Base-by-base conservation (phyloP, 1,140 invertebrate genomes). In the Drosophila prosaltans region DNA sequence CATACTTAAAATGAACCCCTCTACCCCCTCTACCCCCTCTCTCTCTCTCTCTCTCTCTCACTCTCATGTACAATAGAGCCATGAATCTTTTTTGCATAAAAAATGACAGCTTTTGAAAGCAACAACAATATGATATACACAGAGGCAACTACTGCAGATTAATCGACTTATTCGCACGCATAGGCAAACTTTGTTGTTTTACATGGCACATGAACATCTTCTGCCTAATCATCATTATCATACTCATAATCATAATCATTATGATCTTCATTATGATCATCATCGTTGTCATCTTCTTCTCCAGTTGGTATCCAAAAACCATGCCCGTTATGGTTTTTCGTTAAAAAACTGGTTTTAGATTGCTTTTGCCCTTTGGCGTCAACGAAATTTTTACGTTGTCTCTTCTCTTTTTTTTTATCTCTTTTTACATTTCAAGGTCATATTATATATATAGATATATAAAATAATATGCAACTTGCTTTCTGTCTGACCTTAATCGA, bases 91-190 rank as follows among this genome's bases (percentile, higher is more conserved):
- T 51, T 51, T 51, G 45, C 45, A 51, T 51, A 51, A 51, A 26
- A 24, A 9, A 36, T 36, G 32, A 36, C 32, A 36, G 32, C 32
- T 36, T 36, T 36, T 6, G 32, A 9, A 48, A 48, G 24, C 16
- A 45, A 43, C 21, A 26, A 9, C 9, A 28, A 36, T 6, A 51
- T 40, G 36, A 45, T 57, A 45, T 69, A 77, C 83, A 83, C 83
- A 83, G 88, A 74, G 68, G 65, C 65, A 58, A 41, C 40, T 21
- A 59, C 65, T 55, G 64, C 62, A 72, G 88, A 85, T 82, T 83
- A 86, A 86, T 86, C 83, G 83, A 80, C 72, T 83, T 89, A 62
- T 80, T 89, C 70, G 83, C 83, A 88, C 84, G 84, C 83, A 89
- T 68, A 78, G 51, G 67, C 36, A 48, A 55, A 55, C 65, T 70